Evolutionary conservation across 2,113 vertebrate genomes (phyloP), one percentile per base, ranked within the genome.

Genomic region (Noturus placidus): DNA sequence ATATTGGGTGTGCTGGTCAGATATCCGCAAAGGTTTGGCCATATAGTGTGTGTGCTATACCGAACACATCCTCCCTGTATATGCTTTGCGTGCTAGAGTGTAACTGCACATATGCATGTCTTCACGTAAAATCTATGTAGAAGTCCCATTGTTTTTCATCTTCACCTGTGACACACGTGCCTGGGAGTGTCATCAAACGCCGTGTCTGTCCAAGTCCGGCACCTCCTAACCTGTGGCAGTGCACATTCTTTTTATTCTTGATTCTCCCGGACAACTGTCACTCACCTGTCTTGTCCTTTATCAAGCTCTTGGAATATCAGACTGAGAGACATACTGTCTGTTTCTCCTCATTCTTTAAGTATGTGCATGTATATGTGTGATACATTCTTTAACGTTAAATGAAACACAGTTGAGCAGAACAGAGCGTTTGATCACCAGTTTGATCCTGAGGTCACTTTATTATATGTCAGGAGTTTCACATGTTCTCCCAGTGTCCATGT

Each of bases 211-310:
- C 88, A 86, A 76, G 86, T 85, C 65, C 93, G 94, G 91, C 94
- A 95, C 89, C 86, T 94, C 85, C 90, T 92, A 85, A 94, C 94
- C 94, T 92, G 87, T 94, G 92, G 94, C 94, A 35, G 74, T 35
- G 27, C 84, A 56, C 83, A n/a, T 59, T 52, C 20, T 82, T 79
- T 82, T 61, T 88, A 54, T 61, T 86, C 85, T 84, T 89, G 63
- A 56, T 59, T 91, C 92, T 92, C 91, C 70, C 82, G 90, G 93
- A 93, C 93, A 78, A 89, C 93, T 95, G 94, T 92, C 95, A 94
- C 91, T 95, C 94, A 94, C 90, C 93, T 94, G 94, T 94, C 94
- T 92, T 84, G 89, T 91, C 91, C 91, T 91, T 93, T 92, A 93
- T 93, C 93, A 94, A 88, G 89, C 88, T 90, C 76, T 84, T 76